Evolutionary conservation across 1,140 invertebrate species (phyloP), one percentile per base, ranked within the genome.

Genomic region (Zophobas morio): DNA sequence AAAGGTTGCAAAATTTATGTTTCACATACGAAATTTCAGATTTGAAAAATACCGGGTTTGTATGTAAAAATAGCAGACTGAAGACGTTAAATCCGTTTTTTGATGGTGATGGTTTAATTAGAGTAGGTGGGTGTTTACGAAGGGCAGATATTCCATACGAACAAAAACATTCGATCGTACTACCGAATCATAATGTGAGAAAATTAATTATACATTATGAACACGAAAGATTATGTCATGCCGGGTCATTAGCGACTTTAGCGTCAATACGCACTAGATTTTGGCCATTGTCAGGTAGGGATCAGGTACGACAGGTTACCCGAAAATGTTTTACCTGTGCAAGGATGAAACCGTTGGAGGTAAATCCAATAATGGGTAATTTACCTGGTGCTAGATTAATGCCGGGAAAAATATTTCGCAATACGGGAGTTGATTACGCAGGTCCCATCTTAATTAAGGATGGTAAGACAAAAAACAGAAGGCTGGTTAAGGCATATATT

Each of bases 401-500:
- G 6, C 4, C 37, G 0, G 1, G 57, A 0, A 3, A 42, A 32
- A 60, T 53, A 20, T 79, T 79, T 70, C n/a, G 6, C 20, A 74
- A 77, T 8, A 47, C 42, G 32, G 84, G 82, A 34, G 56, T 85
- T 0, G 83, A 85, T 77, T 86, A 79, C 80, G 34, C 82, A 79
- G 32, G 84, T 81, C 3, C 76, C 1, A 39, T 74, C 54, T 83
- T 56, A 54, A 73, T 2, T 51, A 84, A 6, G 20, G 70, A 47
- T 3, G 33, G 40, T 20, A 72, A 53, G 36, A 20, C 4, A 4
- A 34, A 42, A 33, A 49, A 37, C 36, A 8, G 35, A 1, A 42
- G 32, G 2, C 20, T 20, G 32, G 40, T 72, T 46, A 76, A 76
- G 35, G 63, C n/a, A 1, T 76, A 76, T 34, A n/a, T 39, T 1